Conservation (phyloP, 2,888 invertebrate genomes). For the Tuta absoluta region DNA sequence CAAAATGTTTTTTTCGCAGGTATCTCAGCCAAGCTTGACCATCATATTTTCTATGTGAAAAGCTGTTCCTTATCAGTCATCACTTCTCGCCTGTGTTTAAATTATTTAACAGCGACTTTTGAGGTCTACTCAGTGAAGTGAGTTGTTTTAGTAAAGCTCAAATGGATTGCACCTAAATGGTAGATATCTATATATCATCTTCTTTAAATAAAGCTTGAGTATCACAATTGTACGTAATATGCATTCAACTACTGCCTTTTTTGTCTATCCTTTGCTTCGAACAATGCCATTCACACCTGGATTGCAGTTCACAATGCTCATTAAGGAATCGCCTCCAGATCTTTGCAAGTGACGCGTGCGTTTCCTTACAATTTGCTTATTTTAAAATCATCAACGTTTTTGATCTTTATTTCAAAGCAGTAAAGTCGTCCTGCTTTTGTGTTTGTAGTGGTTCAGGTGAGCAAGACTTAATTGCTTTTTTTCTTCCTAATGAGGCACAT, state of each 20-base stretch:
- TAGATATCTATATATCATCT: too few species aligned
- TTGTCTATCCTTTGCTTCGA: conserved; percentile 34
- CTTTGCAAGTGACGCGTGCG: conserved; percentile 59
- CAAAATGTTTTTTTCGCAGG: too few species aligned
- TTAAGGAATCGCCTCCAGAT: conserved; percentile 68
- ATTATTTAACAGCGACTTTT: too few species aligned
- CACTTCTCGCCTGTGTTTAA: too few species aligned
- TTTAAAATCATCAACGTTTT: conserved; percentile 6
- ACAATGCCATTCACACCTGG: conserved; percentile 72
- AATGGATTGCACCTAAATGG: too few species aligned
- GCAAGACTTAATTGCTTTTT: conserved; percentile 70
- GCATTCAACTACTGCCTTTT: neutral
- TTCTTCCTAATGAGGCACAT: conserved; percentile 77
- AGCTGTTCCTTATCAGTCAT: too few species aligned
- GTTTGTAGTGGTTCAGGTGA: conserved; percentile 46
- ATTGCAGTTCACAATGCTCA: conserved; percentile 76
- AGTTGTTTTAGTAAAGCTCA: too few species aligned
- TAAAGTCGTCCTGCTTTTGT: neutral
- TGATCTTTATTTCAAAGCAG: conserved; percentile 19
- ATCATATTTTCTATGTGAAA: too few species aligned
- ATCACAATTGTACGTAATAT: too few species aligned
- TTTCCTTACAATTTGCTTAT: neutral
- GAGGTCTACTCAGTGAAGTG: too few species aligned
- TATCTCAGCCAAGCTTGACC: too few species aligned
- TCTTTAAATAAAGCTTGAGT: too few species aligned